These are phyloP conservation scores for Larimichthys polyactis DNA, from an alignment of 2,113 vertebrate species.

Conservation along the genomic window DNA sequence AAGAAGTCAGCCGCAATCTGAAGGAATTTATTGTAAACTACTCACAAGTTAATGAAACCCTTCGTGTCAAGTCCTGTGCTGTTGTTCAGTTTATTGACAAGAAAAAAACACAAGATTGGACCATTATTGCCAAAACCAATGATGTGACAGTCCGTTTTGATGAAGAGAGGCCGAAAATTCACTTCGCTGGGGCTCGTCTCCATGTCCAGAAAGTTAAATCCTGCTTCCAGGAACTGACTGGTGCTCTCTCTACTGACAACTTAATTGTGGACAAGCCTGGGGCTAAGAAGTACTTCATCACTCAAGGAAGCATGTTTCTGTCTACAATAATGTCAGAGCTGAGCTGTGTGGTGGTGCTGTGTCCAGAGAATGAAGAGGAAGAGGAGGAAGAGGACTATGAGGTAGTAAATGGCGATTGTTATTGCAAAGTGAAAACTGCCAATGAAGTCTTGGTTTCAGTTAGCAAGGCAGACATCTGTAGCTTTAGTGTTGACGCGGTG, in stretches of 20 bases:
- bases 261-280: slow-evolving; percentile 86
- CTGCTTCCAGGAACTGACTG: slow-evolving; percentile 54
- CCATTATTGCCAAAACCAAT: slow-evolving; percentile 53
- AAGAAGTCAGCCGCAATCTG: slow-evolving; percentile 72
- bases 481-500: slow-evolving; percentile 82
- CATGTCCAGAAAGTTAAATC: slow-evolving; percentile 74
- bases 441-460: slow-evolving; percentile 81
- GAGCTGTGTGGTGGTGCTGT: slow-evolving; percentile 83
- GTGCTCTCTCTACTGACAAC: slow-evolving; percentile 66
- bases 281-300: slow-evolving; percentile 84
- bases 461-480: slow-evolving; percentile 81
- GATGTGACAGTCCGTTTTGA: slow-evolving; percentile 74
- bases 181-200: slow-evolving; percentile 79
- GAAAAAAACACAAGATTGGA: slow-evolving; percentile 68
- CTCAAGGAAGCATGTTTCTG: slow-evolving; percentile 58
- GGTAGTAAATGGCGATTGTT: neutral
- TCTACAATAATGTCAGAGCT: slow-evolving; percentile 63
- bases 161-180: slow-evolving; percentile 68
- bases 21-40: slow-evolving; percentile 79
- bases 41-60: slow-evolving; percentile 66
- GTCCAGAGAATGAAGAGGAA: slow-evolving; percentile 46
- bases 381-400: slow-evolving; percentile 22
- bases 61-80: slow-evolving; percentile 68
- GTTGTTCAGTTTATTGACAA: slow-evolving; percentile 80
- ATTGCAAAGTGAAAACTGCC: slow-evolving; percentile 63